These are phyloP conservation scores for Ypsolopha sequella DNA, from an alignment of 2,888 invertebrate genomes.

Conservation along the genomic window DNA sequence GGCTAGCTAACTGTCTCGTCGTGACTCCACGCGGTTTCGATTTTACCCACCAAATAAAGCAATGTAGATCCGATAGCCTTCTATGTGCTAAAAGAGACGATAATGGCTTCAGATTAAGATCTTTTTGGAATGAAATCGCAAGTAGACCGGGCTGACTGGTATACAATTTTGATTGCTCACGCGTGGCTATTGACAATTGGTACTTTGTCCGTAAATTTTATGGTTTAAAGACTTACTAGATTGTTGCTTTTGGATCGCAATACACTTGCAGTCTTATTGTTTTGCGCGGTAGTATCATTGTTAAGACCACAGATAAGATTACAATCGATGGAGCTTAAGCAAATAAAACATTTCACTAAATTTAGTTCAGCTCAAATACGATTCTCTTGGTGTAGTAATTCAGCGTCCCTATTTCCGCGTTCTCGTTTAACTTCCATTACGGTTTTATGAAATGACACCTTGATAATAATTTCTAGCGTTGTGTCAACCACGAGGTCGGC, in stretches of 20 bases:
- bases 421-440: not conserved
- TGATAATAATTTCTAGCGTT: conserved; percentile 12
- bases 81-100: conserved; percentile 43
- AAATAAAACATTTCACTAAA: no score
- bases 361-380: no score
- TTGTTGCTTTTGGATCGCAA: no score
- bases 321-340: no score
- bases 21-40: conserved; percentile 24
- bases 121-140: conserved; percentile 58
- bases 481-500: conserved; percentile 41
- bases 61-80: conserved; percentile 51
- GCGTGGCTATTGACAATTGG: not conserved
- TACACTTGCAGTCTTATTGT: no score
- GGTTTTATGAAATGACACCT: not conserved
- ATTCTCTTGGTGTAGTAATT: no score
- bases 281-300: no score
- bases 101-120: conserved; percentile 55
- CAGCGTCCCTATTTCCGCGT: not conserved
- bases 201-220: not conserved
- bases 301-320: no score
- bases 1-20: conserved; percentile 19
- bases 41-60: conserved; percentile 46
- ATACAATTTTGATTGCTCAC: not conserved
- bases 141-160: conserved; percentile 21
- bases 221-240: not conserved